A percentile compares a stretch with the other conserved stretches of the same genome.
Evolutionary conservation across 2,113 vertebrate species (phyloP).

Genomic region (Sturnira hondurensis): DNA sequence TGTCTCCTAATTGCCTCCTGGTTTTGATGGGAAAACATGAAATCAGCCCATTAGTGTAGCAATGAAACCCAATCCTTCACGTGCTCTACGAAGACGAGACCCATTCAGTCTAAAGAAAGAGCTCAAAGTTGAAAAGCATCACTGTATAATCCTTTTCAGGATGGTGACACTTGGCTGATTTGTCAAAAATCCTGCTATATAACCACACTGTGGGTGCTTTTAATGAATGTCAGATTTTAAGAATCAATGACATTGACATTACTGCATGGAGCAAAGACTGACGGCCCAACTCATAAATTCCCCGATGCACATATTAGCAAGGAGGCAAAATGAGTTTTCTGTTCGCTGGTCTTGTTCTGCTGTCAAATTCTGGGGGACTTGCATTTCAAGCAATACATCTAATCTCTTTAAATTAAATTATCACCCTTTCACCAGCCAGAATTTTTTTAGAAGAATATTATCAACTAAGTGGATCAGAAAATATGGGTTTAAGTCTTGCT

Average conservation of each 20-base stretch:
- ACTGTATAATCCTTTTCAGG: slow-evolving; percentile 53
- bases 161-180: slow-evolving; percentile 68
- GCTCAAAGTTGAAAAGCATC: slow-evolving; percentile 13
- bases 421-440: slow-evolving; percentile 68
- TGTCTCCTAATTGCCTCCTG: background rate
- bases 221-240: slow-evolving; percentile 74
- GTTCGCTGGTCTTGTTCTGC: slow-evolving; percentile 67
- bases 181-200: slow-evolving; percentile 64
- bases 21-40: slow-evolving; percentile 6
- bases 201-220: slow-evolving; percentile 41
- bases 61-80: background rate
- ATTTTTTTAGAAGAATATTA: slow-evolving; percentile 70
- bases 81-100: slow-evolving; percentile 43
- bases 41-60: background rate
- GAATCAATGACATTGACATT: slow-evolving; percentile 60
- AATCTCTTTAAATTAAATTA: slow-evolving; percentile 76
- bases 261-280: slow-evolving; percentile 58
- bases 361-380: slow-evolving; percentile 69
- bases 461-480: slow-evolving; percentile 75
- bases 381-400: slow-evolving; percentile 65
- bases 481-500: slow-evolving; percentile 70
- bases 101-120: slow-evolving; percentile 44
- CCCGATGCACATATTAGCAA: slow-evolving; percentile 59
- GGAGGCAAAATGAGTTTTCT: slow-evolving; percentile 54
- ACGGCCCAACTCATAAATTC: slow-evolving; percentile 63